Evolutionary conservation across 2,888 invertebrate genomes (phyloP).

Genomic region (Odontocerum albicorne): DNA sequence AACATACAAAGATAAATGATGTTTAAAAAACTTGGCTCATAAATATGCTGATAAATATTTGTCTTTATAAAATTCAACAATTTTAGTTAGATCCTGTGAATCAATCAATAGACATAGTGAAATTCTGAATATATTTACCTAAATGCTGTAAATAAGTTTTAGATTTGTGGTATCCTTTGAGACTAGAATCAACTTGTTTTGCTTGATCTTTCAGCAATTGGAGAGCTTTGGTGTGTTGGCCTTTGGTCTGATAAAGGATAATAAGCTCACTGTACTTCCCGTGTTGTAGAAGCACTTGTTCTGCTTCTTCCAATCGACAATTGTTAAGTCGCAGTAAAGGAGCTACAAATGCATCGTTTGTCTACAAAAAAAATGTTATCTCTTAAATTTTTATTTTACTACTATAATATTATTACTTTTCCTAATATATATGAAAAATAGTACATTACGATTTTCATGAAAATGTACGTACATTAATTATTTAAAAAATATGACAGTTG

Average conservation of each 20-base stretch:
- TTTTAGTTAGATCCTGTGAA: too few relatives aligned
- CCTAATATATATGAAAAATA: too few relatives aligned
- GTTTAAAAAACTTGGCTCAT: too few relatives aligned
- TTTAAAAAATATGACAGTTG: too few relatives aligned
- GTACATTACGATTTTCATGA: too few relatives aligned
- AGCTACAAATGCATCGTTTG: constrained; percentile 93
- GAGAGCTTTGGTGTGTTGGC: constrained; percentile 88
- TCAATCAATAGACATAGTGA: too few relatives aligned
- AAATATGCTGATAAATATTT: too few relatives aligned
- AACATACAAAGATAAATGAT: too few relatives aligned
- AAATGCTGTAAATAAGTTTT: constrained; percentile 90
- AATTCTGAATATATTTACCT: constrained; percentile 61
- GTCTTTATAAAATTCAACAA: too few relatives aligned
- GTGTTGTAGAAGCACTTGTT: constrained; percentile 81
- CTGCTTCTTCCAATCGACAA: constrained; percentile 93
- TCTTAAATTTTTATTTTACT: too few relatives aligned
- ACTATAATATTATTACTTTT: too few relatives aligned
- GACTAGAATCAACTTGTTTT: constrained; percentile 71
- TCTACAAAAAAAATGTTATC: constrained; percentile 63
- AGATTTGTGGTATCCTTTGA: constrained; percentile 80
- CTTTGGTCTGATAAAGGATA: constrained; percentile 93
- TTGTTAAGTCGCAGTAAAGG: constrained; percentile 88
- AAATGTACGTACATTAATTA: too few relatives aligned
- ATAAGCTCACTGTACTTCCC: constrained; percentile 92
- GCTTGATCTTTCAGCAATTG: constrained; percentile 81